Percentiles rank a stretch among this genome's conserved stretches.
phyloP scores from a whole-genome alignment of 1,140 invertebrate genomes.

The Stratiolaelaps scimitus region DNA sequence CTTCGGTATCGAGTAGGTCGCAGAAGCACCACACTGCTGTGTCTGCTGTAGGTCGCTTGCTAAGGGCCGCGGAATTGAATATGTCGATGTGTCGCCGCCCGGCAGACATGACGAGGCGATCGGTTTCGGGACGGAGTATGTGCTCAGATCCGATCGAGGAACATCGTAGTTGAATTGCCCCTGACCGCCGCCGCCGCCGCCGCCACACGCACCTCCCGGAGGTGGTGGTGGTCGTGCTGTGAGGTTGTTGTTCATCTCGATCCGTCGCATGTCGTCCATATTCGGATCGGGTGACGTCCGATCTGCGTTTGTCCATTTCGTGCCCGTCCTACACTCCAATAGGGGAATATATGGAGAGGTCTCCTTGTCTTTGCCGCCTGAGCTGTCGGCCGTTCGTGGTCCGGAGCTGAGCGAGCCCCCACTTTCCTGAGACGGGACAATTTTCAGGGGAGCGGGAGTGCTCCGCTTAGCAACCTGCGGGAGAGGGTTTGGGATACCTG shows the following conservation, averaged over 20 bases:
- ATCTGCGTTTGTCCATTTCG: constrained; percentile 35
- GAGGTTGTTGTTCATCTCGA: constrained; percentile 34
- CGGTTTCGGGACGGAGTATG: constrained; percentile 43
- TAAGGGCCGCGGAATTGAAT: no score
- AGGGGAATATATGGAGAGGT: constrained; percentile 44
- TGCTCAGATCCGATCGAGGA: constrained; percentile 47
- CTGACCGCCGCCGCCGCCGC: constrained; percentile 36
- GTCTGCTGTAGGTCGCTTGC: no score
- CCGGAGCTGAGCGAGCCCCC: constrained; percentile 16
- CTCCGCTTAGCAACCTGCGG: constrained; percentile 7
- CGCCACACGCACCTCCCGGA: neutral
- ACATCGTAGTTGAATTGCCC: constrained; percentile 60
- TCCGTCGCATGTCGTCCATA: constrained; percentile 31
- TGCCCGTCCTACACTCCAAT: constrained; percentile 77
- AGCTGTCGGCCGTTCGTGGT: constrained; percentile 8
- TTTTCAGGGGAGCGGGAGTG: constrained; percentile 18
- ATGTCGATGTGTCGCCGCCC: no score
- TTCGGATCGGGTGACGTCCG: constrained; percentile 29
- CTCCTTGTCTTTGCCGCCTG: constrained; percentile 1
- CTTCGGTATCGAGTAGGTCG: constrained; percentile 2
- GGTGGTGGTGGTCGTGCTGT: constrained; percentile 34
- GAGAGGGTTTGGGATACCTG: constrained; percentile 7
- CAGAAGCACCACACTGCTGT: no score
- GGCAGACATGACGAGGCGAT: neutral
- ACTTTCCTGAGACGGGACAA: constrained; percentile 10